Evolutionary conservation across 1,140 invertebrate species (phyloP).

Genomic region (Spodoptera frugiperda): DNA sequence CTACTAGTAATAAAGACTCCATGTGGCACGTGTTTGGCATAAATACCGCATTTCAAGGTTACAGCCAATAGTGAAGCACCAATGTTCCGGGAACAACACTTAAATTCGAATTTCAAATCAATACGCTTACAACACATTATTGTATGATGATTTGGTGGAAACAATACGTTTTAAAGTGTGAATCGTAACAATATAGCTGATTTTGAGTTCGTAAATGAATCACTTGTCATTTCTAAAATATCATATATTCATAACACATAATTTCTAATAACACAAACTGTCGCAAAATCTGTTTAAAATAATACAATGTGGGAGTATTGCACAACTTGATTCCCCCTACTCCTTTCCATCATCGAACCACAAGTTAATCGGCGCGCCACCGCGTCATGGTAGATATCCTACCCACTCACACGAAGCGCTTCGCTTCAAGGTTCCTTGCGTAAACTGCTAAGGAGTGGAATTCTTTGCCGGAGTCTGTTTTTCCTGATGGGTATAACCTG

Average conservation of each 20-base stretch:
- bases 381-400: too few relatives aligned
- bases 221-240: not conserved
- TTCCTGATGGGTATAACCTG: too few relatives aligned
- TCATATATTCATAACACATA: not conserved
- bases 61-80: conserved; percentile 36
- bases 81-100: not conserved
- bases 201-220: not conserved
- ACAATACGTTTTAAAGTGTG: too few relatives aligned
- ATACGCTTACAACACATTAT: not conserved
- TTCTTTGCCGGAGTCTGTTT: too few relatives aligned
- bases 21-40: conserved; percentile 70
- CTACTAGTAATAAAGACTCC: conserved; percentile 36
- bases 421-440: too few relatives aligned
- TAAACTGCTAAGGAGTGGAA: too few relatives aligned
- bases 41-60: conserved; percentile 68
- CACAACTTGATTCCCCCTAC: too few relatives aligned
- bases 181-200: too few relatives aligned
- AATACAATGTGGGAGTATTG: too few relatives aligned
- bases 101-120: not conserved
- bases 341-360: too few relatives aligned
- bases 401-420: too few relatives aligned
- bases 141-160: not conserved
- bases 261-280: not conserved
- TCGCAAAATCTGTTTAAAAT: not conserved
- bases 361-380: too few relatives aligned